Conservation (phyloP, 1,140 invertebrate species). For the Pseudachorutes palmiensis region DNA sequence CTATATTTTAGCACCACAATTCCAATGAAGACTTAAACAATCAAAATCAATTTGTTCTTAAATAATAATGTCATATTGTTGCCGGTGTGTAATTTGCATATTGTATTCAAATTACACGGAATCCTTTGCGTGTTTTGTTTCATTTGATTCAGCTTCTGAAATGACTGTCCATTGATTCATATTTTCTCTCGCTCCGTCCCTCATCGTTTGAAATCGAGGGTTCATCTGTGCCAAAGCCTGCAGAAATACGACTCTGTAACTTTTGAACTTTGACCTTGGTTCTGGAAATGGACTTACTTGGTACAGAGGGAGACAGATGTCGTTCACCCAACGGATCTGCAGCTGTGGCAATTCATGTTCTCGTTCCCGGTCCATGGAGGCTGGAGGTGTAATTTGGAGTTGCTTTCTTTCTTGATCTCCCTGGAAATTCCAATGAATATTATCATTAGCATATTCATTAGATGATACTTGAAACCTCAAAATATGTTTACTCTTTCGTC, state of each 20-base stretch:
- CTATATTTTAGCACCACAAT: too few relatives aligned
- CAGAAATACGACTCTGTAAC: conserved; percentile 1
- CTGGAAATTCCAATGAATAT: conserved; percentile 22
- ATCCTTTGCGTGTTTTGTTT: too few relatives aligned
- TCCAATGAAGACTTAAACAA: too few relatives aligned
- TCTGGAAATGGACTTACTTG: too few relatives aligned
- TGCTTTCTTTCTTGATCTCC: conserved; percentile 39
- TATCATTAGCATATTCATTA: background rate
- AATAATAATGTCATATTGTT: too few relatives aligned
- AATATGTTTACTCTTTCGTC: too few relatives aligned
- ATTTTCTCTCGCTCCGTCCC: conserved; percentile 44
- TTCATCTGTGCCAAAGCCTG: conserved; percentile 45
- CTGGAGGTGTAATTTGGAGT: conserved; percentile 41
- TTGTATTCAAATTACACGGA: too few relatives aligned
- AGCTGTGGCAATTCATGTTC: conserved; percentile 45
- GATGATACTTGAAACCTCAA: too few relatives aligned
- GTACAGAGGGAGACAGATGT: conserved; percentile 46
- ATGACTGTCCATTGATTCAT: conserved; percentile 42
- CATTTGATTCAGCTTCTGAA: background rate
- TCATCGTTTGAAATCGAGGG: conserved; percentile 44
- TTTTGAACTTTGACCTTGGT: background rate
- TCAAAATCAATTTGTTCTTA: too few relatives aligned
- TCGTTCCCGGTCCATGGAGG: conserved; percentile 45
- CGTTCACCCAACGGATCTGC: conserved; percentile 45
- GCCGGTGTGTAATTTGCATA: too few relatives aligned